phyloP scores from a whole-genome alignment of 1,140 invertebrate species.

The Mercenaria mercenaria region DNA sequence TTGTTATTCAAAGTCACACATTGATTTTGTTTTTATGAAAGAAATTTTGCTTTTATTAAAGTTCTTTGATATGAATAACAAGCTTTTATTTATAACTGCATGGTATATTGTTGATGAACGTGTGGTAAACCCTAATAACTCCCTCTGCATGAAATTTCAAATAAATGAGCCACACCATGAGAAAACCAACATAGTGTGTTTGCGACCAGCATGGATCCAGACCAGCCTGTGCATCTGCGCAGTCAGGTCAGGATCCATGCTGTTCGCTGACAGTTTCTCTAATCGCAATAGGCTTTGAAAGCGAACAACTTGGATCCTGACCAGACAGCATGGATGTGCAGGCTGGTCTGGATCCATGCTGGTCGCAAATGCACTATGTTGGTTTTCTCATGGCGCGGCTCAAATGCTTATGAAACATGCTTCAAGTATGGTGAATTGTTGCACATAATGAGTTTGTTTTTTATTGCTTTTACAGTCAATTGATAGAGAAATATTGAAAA shows the following conservation, averaged over 20 bases:
- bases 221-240: too few relatives aligned
- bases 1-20: background rate
- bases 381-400: too few relatives aligned
- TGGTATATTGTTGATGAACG: background rate
- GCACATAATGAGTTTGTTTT: background rate
- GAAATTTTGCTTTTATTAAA: background rate
- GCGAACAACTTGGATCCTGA: too few relatives aligned
- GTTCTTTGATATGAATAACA: background rate
- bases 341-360: too few relatives aligned
- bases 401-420: background rate
- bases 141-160: background rate
- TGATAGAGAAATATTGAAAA: slow-evolving; percentile 65
- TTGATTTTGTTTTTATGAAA: background rate
- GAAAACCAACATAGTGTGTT: too few relatives aligned
- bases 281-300: too few relatives aligned
- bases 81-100: slow-evolving; percentile 10
- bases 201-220: too few relatives aligned
- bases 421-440: background rate
- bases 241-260: too few relatives aligned
- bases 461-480: slow-evolving; percentile 57
- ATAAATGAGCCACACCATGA: too few relatives aligned
- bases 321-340: too few relatives aligned
- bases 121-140: background rate
- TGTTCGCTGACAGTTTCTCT: too few relatives aligned
- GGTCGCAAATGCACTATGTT: too few relatives aligned